phyloP scores from a whole-genome alignment of 2,797 vertebrate genomes.

The Spondyliosoma cantharus region DNA sequence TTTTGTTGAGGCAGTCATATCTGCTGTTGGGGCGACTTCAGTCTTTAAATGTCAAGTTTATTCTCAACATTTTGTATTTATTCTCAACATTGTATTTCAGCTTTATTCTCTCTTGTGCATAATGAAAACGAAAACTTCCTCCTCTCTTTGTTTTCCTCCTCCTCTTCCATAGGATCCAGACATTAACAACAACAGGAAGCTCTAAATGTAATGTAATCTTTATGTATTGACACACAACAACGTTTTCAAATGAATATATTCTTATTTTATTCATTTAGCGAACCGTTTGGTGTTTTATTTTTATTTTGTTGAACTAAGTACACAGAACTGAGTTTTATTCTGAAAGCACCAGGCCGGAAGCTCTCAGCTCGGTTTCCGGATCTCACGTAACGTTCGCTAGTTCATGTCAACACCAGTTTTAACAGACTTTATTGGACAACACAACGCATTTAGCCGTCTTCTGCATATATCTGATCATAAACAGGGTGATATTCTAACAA shows the following conservation, averaged over 20 bases:
- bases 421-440: fast-evolving
- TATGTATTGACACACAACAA: not conserved
- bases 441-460: too few species aligned
- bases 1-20: too few species aligned
- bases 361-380: fast-evolving
- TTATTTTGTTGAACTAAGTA: not conserved
- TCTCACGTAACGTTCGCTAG: not conserved
- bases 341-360: constrained; percentile 32
- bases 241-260: not conserved
- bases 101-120: too few species aligned
- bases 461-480: not conserved
- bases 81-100: too few species aligned
- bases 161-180: too few species aligned
- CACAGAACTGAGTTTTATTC: not conserved
- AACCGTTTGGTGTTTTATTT: not conserved
- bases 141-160: too few species aligned
- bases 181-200: not conserved
- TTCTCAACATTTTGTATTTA: too few species aligned
- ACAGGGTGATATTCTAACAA: not conserved
- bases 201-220: not conserved
- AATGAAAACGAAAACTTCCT: too few species aligned
- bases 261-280: fast-evolving
- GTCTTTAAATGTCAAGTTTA: too few species aligned
- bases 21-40: too few species aligned
- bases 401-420: not conserved